Percentiles rank a stretch among this genome's conserved stretches.
phyloP scores from a whole-genome alignment of 2,113 vertebrate genomes.

The Prinia subflava region DNA sequence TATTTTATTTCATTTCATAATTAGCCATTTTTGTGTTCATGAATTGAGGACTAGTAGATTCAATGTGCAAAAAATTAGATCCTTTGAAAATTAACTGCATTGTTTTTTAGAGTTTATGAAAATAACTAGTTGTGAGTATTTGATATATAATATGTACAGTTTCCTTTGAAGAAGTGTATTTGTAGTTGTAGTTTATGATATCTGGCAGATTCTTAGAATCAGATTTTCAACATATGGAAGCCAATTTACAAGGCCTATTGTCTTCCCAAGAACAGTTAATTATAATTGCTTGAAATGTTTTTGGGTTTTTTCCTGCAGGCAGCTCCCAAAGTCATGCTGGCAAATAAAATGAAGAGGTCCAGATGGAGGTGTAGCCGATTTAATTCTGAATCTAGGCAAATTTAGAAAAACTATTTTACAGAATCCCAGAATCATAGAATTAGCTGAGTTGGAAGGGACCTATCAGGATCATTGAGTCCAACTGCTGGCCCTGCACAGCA shows the following conservation, averaged over 20 bases:
- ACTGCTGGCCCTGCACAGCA: background rate
- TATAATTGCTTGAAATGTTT: background rate
- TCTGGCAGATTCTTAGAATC: background rate
- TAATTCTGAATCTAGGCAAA: background rate
- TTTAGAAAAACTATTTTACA: background rate
- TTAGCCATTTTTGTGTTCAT: background rate
- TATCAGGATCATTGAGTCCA: accelerated
- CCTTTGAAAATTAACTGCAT: background rate
- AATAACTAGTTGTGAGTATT: background rate
- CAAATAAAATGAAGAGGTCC: background rate
- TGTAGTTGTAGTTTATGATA: background rate
- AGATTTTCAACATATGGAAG: background rate
- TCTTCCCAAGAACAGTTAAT: background rate
- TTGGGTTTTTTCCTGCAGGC: background rate
- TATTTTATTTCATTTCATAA: background rate
- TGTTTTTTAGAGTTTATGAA: background rate
- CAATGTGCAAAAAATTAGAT: background rate
- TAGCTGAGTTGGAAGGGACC: background rate
- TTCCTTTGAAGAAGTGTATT: background rate
- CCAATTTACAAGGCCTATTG: background rate
- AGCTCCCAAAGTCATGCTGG: background rate
- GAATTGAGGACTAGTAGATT: background rate
- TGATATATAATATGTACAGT: background rate
- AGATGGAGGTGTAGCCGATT: background rate
- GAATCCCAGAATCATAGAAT: background rate